Conservation (phyloP, 1,140 invertebrate species). For the Drosophila insularis region DNA sequence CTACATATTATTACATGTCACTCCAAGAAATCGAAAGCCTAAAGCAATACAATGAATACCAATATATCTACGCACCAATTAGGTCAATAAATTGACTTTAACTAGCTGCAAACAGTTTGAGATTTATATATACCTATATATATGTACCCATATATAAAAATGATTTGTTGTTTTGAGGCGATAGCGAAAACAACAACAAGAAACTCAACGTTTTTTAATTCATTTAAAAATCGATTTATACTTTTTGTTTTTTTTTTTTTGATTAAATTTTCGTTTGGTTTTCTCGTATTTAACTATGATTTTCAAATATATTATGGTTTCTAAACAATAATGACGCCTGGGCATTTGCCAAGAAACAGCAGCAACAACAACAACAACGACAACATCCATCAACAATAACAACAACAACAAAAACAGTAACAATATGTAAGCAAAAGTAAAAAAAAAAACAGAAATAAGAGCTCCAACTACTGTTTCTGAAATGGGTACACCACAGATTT, state of each 20-base stretch:
- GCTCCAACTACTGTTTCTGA: conserved; percentile 7
- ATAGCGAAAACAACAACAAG: conserved; percentile 10
- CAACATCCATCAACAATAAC: conserved; percentile 33
- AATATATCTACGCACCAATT: conserved; percentile 25
- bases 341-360: conserved; percentile 28
- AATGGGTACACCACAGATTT: conserved; percentile 17
- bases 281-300: conserved; percentile 37
- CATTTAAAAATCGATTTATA: conserved; percentile 18
- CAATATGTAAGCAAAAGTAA: conserved; percentile 26
- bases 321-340: conserved; percentile 28
- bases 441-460: conserved; percentile 6
- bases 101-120: conserved; percentile 46
- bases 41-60: conserved; percentile 22
- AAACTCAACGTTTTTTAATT: conserved; percentile 14
- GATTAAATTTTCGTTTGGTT: conserved; percentile 35
- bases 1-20: conserved; percentile 41
- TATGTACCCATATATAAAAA: conserved; percentile 9
- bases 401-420: conserved; percentile 32
- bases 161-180: conserved; percentile 56
- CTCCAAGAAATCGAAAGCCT: conserved; percentile 72
- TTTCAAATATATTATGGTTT: conserved; percentile 28
- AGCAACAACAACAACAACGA: conserved; percentile 26
- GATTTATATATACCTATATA: not conserved
- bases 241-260: conserved; percentile 9
- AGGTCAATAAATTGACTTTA: conserved; percentile 33